These are phyloP conservation scores for Drosophila saltans DNA, from an alignment of 1,140 invertebrate species.

Conservation along the genomic window DNA sequence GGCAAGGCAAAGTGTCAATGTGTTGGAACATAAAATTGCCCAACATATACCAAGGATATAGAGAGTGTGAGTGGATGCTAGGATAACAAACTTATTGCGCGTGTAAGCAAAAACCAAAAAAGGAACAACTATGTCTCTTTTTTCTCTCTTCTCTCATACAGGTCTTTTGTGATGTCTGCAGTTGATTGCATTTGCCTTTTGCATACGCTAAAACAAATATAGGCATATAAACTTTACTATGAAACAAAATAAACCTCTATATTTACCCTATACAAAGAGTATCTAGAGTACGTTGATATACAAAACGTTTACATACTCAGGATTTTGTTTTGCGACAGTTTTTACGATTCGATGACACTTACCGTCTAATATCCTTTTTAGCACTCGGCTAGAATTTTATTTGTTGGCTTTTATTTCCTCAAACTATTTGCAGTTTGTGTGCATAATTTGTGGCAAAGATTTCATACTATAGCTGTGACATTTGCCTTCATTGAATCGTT, in stretches of 20 bases:
- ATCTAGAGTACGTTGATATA: not conserved
- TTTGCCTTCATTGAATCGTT: not conserved
- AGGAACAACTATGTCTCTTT: constrained; percentile 47
- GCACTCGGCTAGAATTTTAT: constrained; percentile 49
- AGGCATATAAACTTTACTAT: constrained; percentile 2
- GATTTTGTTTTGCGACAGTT: constrained; percentile 24
- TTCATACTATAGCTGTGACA: not conserved
- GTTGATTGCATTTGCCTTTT: constrained; percentile 67
- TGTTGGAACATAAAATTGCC: constrained; percentile 56
- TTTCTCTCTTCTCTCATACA: not conserved
- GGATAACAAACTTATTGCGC: constrained; percentile 60
- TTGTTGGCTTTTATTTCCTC: constrained; percentile 62
- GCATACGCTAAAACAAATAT: constrained; percentile 1
- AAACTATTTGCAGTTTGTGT: constrained; percentile 54
- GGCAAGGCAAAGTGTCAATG: constrained; percentile 64
- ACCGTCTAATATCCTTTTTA: constrained; percentile 73
- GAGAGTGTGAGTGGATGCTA: constrained; percentile 10
- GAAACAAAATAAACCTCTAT: too few relatives aligned
- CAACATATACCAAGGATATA: constrained; percentile 13
- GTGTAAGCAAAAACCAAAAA: constrained; percentile 56
- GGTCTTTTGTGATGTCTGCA: constrained; percentile 59
- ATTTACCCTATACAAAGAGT: not conserved
- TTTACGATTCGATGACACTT: constrained; percentile 79
- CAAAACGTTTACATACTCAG: too few relatives aligned
- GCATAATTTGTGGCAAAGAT: constrained; percentile 56